phyloP scores from a whole-genome alignment of 2,888 invertebrate species.

The Lysandra bellargus region DNA sequence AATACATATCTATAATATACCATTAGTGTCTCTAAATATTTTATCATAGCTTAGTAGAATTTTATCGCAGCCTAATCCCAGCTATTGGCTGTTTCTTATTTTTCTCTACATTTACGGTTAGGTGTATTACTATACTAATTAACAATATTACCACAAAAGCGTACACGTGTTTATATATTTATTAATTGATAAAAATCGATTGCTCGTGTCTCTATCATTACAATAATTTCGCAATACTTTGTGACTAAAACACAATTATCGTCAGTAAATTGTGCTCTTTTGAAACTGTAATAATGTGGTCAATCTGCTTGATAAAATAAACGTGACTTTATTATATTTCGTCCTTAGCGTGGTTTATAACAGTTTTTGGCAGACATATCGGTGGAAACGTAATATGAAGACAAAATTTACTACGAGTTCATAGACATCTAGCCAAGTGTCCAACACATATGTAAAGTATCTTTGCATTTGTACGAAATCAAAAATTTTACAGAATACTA shows the following conservation, averaged over 20 bases:
- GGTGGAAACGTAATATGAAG: not conserved
- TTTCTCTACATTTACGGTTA: not conserved
- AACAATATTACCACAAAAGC: not conserved
- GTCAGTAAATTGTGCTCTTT: not conserved
- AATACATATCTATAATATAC: not conserved
- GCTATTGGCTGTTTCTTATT: not conserved
- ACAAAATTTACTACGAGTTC: slow-evolving; percentile 11
- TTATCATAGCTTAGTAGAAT: not conserved
- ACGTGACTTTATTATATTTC: slow-evolving; percentile 13
- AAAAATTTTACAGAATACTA: not conserved
- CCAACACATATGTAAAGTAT: not conserved
- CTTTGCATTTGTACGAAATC: not conserved
- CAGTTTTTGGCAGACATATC: not conserved
- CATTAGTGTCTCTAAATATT: not conserved
- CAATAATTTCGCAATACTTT: not conserved
- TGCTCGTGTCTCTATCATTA: not conserved
- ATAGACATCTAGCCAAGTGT: not conserved
- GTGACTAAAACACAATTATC: slow-evolving; percentile 19
- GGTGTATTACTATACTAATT: not conserved
- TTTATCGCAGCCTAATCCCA: not conserved
- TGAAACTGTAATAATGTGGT: not conserved
- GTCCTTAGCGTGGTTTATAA: not conserved
- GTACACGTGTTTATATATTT: not conserved
- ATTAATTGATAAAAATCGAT: not conserved
- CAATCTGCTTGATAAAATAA: not conserved